Evolutionary conservation across 2,888 invertebrate species (phyloP).

Genomic region (Apamea anceps): DNA sequence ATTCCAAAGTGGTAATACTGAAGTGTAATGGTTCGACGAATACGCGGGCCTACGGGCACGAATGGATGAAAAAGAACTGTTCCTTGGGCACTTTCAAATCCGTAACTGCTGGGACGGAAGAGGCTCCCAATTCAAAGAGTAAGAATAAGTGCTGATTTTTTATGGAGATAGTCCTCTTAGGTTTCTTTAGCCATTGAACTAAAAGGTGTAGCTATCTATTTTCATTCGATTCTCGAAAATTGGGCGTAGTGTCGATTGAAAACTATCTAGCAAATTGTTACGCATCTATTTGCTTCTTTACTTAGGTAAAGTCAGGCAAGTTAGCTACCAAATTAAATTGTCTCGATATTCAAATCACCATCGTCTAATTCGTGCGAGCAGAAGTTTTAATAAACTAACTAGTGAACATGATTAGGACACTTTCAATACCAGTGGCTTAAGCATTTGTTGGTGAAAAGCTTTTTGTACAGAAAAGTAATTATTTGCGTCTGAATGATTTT

Average conservation of each 20-base stretch:
- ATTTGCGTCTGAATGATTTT: too few relatives aligned
- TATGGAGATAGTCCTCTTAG: not conserved
- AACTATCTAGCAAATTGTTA: not conserved
- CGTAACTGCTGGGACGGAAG: slow-evolving; percentile 1
- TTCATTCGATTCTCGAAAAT: not conserved
- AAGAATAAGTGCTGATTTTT: slow-evolving; percentile 11
- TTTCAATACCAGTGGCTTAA: too few relatives aligned
- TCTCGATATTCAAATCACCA: not conserved
- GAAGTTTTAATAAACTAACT: too few relatives aligned
- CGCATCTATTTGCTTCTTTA: not conserved
- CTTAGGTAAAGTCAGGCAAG: not conserved
- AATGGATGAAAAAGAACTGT: slow-evolving; percentile 29
- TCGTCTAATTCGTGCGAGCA: too few relatives aligned
- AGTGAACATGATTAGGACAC: too few relatives aligned
- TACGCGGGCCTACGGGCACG: not conserved
- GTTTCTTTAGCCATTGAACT: not conserved
- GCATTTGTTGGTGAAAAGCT: too few relatives aligned
- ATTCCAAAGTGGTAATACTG: slow-evolving; percentile 27
- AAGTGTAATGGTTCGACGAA: slow-evolving; percentile 19
- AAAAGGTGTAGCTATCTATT: not conserved
- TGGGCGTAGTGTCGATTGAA: not conserved
- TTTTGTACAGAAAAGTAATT: too few relatives aligned
- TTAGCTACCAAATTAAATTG: not conserved
- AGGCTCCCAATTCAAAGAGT: slow-evolving; percentile 12
- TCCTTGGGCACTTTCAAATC: slow-evolving; percentile 20